Evolutionary conservation across 1,140 invertebrate genomes (phyloP).

Genomic region (Leucophenga varia): DNA sequence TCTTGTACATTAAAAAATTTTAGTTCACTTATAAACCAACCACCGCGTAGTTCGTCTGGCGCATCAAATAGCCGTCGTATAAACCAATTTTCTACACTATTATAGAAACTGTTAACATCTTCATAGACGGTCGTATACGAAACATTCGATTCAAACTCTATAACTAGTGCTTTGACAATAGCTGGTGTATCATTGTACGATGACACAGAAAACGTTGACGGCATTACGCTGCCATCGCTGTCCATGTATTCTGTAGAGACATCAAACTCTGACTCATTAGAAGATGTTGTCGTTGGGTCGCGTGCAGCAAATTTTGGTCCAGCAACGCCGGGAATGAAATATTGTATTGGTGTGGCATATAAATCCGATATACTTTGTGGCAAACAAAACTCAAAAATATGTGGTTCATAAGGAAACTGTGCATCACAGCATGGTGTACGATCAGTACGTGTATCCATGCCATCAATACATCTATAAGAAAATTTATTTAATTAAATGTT

Average conservation of each 20-base stretch:
- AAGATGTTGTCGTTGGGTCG: not conserved
- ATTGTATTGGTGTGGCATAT: constrained; percentile 71
- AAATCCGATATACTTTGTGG: constrained; percentile 70
- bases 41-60: constrained; percentile 74
- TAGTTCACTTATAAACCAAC: constrained; percentile 86
- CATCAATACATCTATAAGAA: constrained; percentile 65
- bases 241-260: constrained; percentile 22
- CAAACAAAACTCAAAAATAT: constrained; percentile 76
- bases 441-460: constrained; percentile 64
- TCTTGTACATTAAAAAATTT: constrained; percentile 88
- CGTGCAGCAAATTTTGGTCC: constrained; percentile 79
- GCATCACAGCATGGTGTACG: constrained; percentile 78
- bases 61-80: constrained; percentile 68
- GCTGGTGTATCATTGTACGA: constrained; percentile 40
- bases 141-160: constrained; percentile 84
- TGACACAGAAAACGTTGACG: constrained; percentile 14
- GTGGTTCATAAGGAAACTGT: constrained; percentile 74
- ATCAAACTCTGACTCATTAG: no score
- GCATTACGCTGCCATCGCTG: constrained; percentile 38
- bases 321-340: constrained; percentile 70
- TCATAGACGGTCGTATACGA: constrained; percentile 76
- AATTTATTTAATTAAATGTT: no score
- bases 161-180: constrained; percentile 72
- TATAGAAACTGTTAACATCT: constrained; percentile 77
- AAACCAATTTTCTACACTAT: constrained; percentile 74